Percentiles rank a stretch among this genome's conserved stretches.
Conservation (phyloP, 2,888 invertebrate species). For the Coecobrya sp. region DNA sequence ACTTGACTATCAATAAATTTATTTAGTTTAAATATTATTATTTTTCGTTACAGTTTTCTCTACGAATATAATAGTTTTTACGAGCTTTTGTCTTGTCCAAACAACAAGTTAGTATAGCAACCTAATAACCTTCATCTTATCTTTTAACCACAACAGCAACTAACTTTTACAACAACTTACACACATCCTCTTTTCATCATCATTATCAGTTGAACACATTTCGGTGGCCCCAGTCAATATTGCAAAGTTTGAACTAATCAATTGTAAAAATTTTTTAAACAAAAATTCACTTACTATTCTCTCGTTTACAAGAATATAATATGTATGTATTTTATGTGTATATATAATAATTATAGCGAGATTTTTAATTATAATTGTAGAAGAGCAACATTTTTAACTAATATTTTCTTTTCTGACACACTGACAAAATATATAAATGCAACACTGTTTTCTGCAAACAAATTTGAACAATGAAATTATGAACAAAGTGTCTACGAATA, state of each 20-base stretch:
- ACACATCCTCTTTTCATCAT: not conserved
- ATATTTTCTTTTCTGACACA: not conserved
- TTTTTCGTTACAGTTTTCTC: not conserved
- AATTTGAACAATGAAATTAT: no score
- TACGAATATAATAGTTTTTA: constrained; percentile 11
- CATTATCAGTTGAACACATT: constrained; percentile 81
- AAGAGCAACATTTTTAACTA: no score
- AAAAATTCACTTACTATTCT: not conserved
- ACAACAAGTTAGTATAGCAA: not conserved
- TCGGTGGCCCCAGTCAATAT: constrained; percentile 82
- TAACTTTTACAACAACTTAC: not conserved
- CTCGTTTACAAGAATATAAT: not conserved
- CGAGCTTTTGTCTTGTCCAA: not conserved
- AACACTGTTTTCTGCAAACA: no score
- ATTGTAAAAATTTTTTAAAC: not conserved
- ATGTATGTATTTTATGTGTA: no score
- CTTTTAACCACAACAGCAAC: not conserved
- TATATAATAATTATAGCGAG: no score
- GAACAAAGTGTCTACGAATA: no score
- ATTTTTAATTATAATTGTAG: no score
- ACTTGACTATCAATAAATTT: not conserved
- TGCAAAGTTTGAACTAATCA: constrained; percentile 52
- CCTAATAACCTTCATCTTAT: no score
- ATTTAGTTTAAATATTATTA: not conserved
- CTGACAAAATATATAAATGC: constrained; percentile 8